Base-by-base conservation (phyloP, 2,797 vertebrate species). In the Oceanodroma leucorhoa region DNA sequence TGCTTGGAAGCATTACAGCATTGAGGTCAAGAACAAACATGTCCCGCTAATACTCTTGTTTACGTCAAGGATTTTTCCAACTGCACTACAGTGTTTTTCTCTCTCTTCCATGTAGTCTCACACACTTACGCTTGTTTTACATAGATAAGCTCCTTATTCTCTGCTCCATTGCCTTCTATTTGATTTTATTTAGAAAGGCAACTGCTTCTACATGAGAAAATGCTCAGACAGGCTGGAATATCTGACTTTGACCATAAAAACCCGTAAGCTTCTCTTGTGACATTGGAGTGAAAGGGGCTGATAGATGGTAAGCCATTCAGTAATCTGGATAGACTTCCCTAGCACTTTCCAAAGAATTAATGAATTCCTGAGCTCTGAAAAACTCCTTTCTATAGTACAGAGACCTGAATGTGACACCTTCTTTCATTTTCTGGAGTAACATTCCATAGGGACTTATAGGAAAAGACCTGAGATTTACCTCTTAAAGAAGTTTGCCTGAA, bases 21-120 rank as follows among this genome's bases (percentile, higher is more conserved):
- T 54, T 96, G 84, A 82, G 77, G 86, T 89, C 93, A 92, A 93
- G 96, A 95, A 55, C 71, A 92, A 95, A 94, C 89, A 69, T 61
- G 83, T 91, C 84, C 72, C 2, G 3, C 62, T 97, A 96, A 97
- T 94, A 41, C 75, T 87, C 55, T 92, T 93, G 77, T 91, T 95
- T 88, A 72, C 79, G 70, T 81, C 77, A 90, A 46, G 61, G 60
- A 75, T 94, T 95, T 96, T 95, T 72, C 83, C 66, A 57, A 32
- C 87, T 70, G 30, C 36, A 8, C 72, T 22, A 10, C 11, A 24
- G 19, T 29, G 41, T 55, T 87, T 88, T 70, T 73, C 48, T 87
- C 58, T 65, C 41, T 48, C 15, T 72, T 83, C 71, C 46, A 4
- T 46, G 30, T 38, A 53, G 55, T 65, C 46, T 82, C 69, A 70